A percentile compares a stretch with the other conserved stretches of the same genome.
Conservation (phyloP, 64 coral and sea anemone genomes). For the Orbicella faveolata region DNA sequence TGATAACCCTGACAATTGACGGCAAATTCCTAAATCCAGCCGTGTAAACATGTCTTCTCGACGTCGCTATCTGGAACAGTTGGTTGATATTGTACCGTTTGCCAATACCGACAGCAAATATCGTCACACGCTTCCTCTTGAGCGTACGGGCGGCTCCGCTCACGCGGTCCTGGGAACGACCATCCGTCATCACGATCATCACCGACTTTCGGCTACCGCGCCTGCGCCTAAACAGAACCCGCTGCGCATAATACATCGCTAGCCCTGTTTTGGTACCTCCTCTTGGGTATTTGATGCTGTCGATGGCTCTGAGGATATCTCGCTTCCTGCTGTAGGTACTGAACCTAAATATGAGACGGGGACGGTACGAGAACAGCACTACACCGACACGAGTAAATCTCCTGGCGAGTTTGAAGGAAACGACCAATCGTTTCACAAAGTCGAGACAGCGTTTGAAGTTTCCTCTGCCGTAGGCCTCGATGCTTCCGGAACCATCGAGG, state of each 20-base stretch:
- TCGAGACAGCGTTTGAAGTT: conserved; percentile 64
- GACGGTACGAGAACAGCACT: conserved; percentile 48
- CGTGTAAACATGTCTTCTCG: conserved; percentile 41
- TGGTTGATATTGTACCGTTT: conserved; percentile 52
- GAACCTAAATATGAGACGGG: conserved; percentile 65
- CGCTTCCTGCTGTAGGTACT: conserved; percentile 14
- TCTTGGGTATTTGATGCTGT: conserved; percentile 54
- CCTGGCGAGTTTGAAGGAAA: conserved; percentile 57
- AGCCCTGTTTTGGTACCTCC: conserved; percentile 50
- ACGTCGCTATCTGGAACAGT: conserved; percentile 57
- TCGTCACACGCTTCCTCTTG: conserved; percentile 51
- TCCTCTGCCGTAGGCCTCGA: conserved; percentile 53
- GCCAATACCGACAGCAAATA: conserved; percentile 65
- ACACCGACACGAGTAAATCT: conserved; percentile 46
- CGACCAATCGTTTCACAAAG: conserved; percentile 66
- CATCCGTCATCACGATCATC: conserved; percentile 74
- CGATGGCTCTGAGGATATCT: conserved; percentile 47
- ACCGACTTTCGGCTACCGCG: conserved; percentile 20
- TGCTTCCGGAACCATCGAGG: conserved; percentile 86
- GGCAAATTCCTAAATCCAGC: conserved; percentile 46
- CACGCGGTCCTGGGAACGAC: conserved; percentile 68
- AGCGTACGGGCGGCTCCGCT: conserved; percentile 44
- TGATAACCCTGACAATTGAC: conserved; percentile 35
- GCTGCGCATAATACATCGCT: conserved; percentile 27
- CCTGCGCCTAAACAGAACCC: background rate